phyloP scores from a whole-genome alignment of 2,888 invertebrate genomes.

The Shargacucullia verbasci region DNA sequence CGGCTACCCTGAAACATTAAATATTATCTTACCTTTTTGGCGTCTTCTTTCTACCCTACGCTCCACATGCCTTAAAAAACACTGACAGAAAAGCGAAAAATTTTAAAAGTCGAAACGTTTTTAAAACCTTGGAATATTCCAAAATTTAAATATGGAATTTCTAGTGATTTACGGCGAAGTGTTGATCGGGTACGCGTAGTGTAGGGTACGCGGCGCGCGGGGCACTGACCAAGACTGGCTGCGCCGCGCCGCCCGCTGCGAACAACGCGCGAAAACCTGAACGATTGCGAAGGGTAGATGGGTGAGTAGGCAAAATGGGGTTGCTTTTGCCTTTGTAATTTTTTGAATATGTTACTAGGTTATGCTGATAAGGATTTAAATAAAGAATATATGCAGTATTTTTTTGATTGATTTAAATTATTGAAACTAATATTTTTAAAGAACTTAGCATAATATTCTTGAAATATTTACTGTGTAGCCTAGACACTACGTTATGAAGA shows the following conservation, averaged over 20 bases:
- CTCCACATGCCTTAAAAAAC: constrained; percentile 44
- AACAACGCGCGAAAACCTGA: constrained; percentile 72
- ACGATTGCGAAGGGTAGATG: constrained; percentile 62
- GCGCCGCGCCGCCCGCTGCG: constrained; percentile 70
- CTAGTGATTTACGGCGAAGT: constrained; percentile 19
- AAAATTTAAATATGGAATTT: constrained; percentile 25
- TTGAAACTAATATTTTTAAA: no score
- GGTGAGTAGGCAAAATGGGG: constrained; percentile 57
- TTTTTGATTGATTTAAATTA: no score
- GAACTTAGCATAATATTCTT: no score
- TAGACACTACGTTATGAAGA: no score
- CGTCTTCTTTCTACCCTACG: constrained; percentile 25
- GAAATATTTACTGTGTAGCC: no score
- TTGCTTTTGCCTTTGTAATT: constrained; percentile 12
- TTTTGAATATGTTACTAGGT: constrained; percentile 5
- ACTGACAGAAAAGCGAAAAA: constrained; percentile 33
- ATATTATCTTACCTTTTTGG: constrained; percentile 41
- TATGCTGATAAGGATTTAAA: neutral
- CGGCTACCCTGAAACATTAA: constrained; percentile 38
- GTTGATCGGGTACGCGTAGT: constrained; percentile 55
- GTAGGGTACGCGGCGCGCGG: constrained; percentile 74
- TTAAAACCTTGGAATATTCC: constrained; percentile 12
- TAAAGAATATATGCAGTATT: neutral
- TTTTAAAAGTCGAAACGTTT: constrained; percentile 11
- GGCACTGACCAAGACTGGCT: constrained; percentile 78